A percentile compares a stretch with the other conserved stretches of the same genome.
Evolutionary conservation across 1,140 invertebrate genomes (phyloP).

Genomic region (Nixonia krombeini): DNA sequence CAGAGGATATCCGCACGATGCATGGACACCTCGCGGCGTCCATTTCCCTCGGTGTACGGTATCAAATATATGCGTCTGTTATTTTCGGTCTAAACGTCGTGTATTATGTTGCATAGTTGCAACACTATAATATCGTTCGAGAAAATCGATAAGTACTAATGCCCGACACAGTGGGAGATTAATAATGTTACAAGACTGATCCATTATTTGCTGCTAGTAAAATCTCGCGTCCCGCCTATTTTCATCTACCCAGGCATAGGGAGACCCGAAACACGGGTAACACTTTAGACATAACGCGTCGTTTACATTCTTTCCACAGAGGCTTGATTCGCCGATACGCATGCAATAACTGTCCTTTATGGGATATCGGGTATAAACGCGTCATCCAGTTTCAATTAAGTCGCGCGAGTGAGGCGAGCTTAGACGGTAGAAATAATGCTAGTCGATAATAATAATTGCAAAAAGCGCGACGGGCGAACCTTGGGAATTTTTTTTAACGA

Average conservation of each 20-base stretch:
- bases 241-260: constrained; percentile 27
- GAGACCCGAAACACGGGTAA: constrained; percentile 38
- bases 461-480: no score
- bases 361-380: no score
- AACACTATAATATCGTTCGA: constrained; percentile 35
- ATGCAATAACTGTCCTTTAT: no score
- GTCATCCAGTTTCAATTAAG: no score
- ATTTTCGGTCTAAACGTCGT: constrained; percentile 19
- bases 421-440: no score
- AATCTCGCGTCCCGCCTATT: constrained; percentile 42
- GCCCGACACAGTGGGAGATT: constrained; percentile 45
- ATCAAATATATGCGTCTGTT: constrained; percentile 5
- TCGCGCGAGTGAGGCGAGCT: no score
- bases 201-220: constrained; percentile 51
- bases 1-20: no score
- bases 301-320: constrained; percentile 20
- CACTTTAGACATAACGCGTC: constrained; percentile 22
- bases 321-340: background rate
- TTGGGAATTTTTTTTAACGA: constrained; percentile 23
- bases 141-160: constrained; percentile 49
- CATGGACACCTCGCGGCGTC: no score
- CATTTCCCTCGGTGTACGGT: no score
- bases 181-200: constrained; percentile 52
- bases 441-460: no score
- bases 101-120: constrained; percentile 41